A percentile compares a stretch with the other conserved stretches of the same genome.
These are phyloP conservation scores for Sterna hirundo DNA, from an alignment of 2,113 vertebrate species.

Conservation along the genomic window DNA sequence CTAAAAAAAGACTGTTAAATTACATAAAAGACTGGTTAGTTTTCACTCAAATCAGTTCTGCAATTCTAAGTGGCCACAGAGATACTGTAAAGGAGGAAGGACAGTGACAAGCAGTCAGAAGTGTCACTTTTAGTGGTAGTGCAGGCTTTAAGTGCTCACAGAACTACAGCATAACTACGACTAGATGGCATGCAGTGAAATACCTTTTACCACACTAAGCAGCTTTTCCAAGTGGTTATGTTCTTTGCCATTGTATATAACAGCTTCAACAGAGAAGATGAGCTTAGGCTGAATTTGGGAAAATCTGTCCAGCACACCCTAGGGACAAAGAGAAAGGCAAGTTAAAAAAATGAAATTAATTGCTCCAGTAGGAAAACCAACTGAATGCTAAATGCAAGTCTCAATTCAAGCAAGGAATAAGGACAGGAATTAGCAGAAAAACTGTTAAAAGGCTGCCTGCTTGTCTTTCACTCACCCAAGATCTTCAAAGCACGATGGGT, in stretches of 20 bases:
- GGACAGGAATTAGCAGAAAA: not conserved
- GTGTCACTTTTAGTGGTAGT: not conserved
- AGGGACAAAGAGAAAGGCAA: not conserved
- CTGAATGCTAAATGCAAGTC: not conserved
- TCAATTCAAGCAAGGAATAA: not conserved
- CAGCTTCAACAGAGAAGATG: conserved; percentile 93
- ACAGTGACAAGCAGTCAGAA: not conserved
- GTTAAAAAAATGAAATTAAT: not conserved
- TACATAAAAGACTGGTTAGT: not conserved
- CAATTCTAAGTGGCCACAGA: not conserved
- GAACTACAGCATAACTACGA: not conserved
- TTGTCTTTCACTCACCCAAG: not conserved
- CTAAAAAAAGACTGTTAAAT: not conserved
- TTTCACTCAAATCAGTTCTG: not conserved
- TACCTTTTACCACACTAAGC: conserved; percentile 89
- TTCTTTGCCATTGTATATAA: conserved; percentile 91
- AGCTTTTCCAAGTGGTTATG: conserved; percentile 94
- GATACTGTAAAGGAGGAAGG: not conserved
- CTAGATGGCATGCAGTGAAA: not conserved
- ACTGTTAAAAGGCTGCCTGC: not conserved
- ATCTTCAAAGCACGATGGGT: not conserved
- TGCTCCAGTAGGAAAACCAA: not conserved
- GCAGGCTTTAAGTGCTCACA: not conserved
- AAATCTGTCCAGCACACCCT: conserved; percentile 95
- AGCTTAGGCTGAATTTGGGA: conserved; percentile 97